Evolutionary conservation across 2,797 vertebrate species (phyloP), one percentile per base, ranked within the genome.

Genomic region (Acestrorhynchus altus): DNA sequence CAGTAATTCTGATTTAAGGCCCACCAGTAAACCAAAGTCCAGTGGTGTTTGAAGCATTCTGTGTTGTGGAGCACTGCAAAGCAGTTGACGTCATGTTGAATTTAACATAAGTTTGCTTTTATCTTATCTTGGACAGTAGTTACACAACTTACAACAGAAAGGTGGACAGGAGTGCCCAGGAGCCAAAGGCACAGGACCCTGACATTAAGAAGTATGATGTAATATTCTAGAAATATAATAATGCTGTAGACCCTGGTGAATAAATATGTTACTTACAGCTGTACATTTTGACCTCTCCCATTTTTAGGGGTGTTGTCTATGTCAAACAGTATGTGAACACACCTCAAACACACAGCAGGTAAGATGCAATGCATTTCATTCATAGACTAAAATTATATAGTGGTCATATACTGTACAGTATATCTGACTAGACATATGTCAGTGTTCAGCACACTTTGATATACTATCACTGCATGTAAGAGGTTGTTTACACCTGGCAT

Each of bases 281-380:
- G 20, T 40, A 40, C 18, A 20, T 4, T 24, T 64, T 44, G 28
- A 46, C 35, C 12, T 74, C 2, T 60, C 8, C 42, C 57, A 11
- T 74, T 82, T 83, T 28, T 39, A 95, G 92, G 89, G 77, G 79
- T 12, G 85, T 91, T 76, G 93, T 95, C 73, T 97, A 94, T 5
- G 80, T 97, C 83, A 97, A 97, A 88, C 93, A 98, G 73, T 96
- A 96, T 0, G 82, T 95, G 76, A 93, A 95, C 79, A 80, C 90
- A 31, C 85, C 90, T 0, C 93, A 90, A 47, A 88, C 51, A 0
- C 1, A 64, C 7, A 0, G 82, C 26, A 28, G 84, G 91, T 92
- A 86, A 68, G 81, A 76, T n/a, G 52, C 24, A 60, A 0, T 1
- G 46, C 18, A 39, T 54, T 63, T 4, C 47, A 35, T 60, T 35